Percentiles rank a stretch among this genome's conserved stretches.
These are phyloP conservation scores for Halictus rubicundus DNA, from an alignment of 1,140 invertebrate genomes.

Conservation along the genomic window DNA sequence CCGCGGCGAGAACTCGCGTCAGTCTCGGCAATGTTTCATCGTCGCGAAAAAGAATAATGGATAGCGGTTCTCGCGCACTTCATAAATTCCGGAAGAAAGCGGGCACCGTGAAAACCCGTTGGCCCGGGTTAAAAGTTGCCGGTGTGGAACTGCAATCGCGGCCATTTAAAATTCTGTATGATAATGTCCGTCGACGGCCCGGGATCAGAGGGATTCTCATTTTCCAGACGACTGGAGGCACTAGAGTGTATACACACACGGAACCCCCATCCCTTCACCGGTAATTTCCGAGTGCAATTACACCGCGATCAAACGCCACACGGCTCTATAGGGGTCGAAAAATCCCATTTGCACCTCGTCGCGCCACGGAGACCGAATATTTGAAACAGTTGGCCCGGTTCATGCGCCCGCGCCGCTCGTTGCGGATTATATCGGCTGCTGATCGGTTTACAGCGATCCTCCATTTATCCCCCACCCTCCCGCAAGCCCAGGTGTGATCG, in stretches of 20 bases:
- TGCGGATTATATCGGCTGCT: slow-evolving; percentile 41
- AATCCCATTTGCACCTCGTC: slow-evolving; percentile 31
- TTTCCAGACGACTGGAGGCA: slow-evolving; percentile 41
- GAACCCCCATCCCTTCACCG: no score
- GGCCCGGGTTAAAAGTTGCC: no score
- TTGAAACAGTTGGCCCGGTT: slow-evolving; percentile 8
- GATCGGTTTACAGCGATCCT: slow-evolving; percentile 53
- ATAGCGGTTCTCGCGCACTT: no score
- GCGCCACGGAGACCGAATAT: slow-evolving; percentile 35
- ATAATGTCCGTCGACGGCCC: slow-evolving; percentile 12
- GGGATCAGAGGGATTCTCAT: slow-evolving; percentile 21
- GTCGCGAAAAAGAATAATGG: no score
- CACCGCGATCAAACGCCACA: slow-evolving; percentile 46
- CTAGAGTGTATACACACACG: slow-evolving; percentile 2
- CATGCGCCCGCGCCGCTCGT: neutral
- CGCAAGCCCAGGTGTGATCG: neutral
- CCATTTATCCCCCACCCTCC: slow-evolving; percentile 33
- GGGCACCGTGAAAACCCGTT: no score
- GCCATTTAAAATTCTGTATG: slow-evolving; percentile 39
- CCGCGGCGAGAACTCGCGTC: no score
- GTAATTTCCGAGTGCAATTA: slow-evolving; percentile 58
- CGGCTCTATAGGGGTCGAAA: slow-evolving; percentile 10
- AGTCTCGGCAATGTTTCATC: no score
- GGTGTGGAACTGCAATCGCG: neutral
- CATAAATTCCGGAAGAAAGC: no score